Base-by-base conservation (phyloP, 1,140 invertebrate species). In the Drosophila bifasciata region DNA sequence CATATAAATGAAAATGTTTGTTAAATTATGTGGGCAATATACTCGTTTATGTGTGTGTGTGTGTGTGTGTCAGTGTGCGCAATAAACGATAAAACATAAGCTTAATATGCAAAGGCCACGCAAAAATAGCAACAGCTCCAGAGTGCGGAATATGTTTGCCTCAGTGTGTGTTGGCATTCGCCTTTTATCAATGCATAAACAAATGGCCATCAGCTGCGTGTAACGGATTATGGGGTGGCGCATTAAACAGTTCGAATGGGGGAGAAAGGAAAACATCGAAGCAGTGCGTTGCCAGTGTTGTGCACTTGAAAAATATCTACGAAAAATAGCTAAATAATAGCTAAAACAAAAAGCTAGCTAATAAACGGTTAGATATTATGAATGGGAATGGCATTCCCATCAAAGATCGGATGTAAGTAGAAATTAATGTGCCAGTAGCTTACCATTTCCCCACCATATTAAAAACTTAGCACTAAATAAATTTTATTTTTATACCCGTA, bases 1-100 rank as follows among this genome's bases (percentile, higher is more conserved):
- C 46, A 70, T 69, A 57, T 52, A 76, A 76, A 81, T 81, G 78
- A 76, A 76, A 81, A 81, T 81, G 78, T 76, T 76, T 76, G 67
- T 73, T 81, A 68, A 81, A 81, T 81, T 81, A 81, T 81, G 72
- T 80, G 70, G 70, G 67, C 68, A 80, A 81, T 81, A 81, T 73
- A 60, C 61, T n/a, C n/a, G 60, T 71, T 76, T 72, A 71, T n/a
- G 19, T 21, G 3, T 21, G 19, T 3, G 19, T 4, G 3, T 21
- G 4, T 75, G 53, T 46, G 28, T 76, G 59, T 80, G 49, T 80
- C 72, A 67, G 49, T 72, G 70, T 59, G 71, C 58, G 72, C 61
- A 67, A 80, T 80, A 80, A 80, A 80, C 71, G 77, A 80, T 80
- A 80, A 80, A 80, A 62, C 77, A 76, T 81, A 60, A 76, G 76